Evolutionary conservation across 2,888 invertebrate genomes (phyloP).

Genomic region (Xestia xanthographa): DNA sequence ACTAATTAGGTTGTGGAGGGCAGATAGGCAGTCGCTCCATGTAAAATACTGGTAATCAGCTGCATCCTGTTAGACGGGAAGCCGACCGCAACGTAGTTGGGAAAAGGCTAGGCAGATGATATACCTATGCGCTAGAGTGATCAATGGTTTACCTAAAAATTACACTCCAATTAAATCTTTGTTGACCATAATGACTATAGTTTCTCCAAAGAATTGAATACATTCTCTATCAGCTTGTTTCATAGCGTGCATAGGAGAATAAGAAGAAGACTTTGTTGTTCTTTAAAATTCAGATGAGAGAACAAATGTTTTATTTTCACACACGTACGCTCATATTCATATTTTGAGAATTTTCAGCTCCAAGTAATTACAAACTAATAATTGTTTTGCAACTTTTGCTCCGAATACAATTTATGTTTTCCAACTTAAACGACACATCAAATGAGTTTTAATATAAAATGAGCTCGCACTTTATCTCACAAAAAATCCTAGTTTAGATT

Average conservation of each 20-base stretch:
- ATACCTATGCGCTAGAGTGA: not conserved
- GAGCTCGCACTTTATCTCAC: not conserved
- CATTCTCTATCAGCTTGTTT: not conserved
- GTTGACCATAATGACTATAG: not conserved
- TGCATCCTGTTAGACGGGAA: not conserved
- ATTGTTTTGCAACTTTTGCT: constrained; percentile 53
- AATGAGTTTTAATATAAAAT: constrained; percentile 48
- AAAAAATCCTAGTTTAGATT: not conserved
- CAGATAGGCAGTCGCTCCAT: not conserved
- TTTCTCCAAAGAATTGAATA: not conserved
- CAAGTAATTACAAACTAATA: constrained; percentile 57
- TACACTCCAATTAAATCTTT: not conserved
- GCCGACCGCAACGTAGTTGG: not conserved
- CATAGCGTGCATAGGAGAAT: not conserved
- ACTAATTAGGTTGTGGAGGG: too few relatives aligned
- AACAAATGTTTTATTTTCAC: constrained; percentile 26
- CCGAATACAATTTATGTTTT: constrained; percentile 46
- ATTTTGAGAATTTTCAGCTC: constrained; percentile 22
- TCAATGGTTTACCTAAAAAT: not conserved
- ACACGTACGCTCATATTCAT: constrained; percentile 21
- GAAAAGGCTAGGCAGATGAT: not conserved
- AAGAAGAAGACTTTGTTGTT: constrained; percentile 13
- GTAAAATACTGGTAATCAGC: not conserved
- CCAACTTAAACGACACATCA: constrained; percentile 35
- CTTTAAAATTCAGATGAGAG: constrained; percentile 14